These are phyloP conservation scores for Pelecanoides urinatrix DNA, from an alignment of 2,113 vertebrate species.

Conservation along the genomic window DNA sequence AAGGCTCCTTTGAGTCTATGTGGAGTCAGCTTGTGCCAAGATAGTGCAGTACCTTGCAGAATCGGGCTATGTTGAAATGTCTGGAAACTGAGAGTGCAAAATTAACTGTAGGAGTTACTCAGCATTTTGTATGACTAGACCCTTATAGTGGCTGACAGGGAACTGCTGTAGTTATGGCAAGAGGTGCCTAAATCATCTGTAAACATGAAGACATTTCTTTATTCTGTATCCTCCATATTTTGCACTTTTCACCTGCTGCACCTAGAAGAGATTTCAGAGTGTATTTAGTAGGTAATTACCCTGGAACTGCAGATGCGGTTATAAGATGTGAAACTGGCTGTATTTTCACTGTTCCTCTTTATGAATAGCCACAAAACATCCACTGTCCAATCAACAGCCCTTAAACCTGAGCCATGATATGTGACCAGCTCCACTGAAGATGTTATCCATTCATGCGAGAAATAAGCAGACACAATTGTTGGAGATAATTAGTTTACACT, in stretches of 20 bases:
- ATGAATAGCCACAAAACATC: slow-evolving; percentile 55
- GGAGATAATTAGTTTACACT: slow-evolving; percentile 64
- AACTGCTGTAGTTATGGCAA: neutral
- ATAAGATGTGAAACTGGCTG: slow-evolving; percentile 36
- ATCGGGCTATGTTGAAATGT: neutral
- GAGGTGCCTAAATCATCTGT: neutral
- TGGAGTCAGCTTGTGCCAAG: neutral
- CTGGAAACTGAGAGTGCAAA: neutral
- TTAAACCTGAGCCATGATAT: slow-evolving; percentile 56
- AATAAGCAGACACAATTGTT: slow-evolving; percentile 56
- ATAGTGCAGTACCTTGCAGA: neutral
- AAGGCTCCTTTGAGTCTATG: neutral
- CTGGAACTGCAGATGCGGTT: slow-evolving; percentile 38
- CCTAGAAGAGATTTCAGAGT: slow-evolving; percentile 11
- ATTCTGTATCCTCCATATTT: neutral
- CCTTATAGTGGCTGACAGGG: neutral
- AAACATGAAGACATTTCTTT: neutral
- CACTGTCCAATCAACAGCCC: slow-evolving; percentile 9
- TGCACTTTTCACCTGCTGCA: slow-evolving; percentile 20
- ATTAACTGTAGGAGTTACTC: neutral
- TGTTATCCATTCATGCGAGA: slow-evolving; percentile 60
- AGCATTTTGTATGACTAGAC: neutral
- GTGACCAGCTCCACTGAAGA: slow-evolving; percentile 30
- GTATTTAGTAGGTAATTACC: slow-evolving; percentile 66
- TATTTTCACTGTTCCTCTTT: slow-evolving; percentile 63